Evolutionary conservation across 2,113 vertebrate genomes (phyloP).

Genomic region (Malaclemys terrapin): DNA sequence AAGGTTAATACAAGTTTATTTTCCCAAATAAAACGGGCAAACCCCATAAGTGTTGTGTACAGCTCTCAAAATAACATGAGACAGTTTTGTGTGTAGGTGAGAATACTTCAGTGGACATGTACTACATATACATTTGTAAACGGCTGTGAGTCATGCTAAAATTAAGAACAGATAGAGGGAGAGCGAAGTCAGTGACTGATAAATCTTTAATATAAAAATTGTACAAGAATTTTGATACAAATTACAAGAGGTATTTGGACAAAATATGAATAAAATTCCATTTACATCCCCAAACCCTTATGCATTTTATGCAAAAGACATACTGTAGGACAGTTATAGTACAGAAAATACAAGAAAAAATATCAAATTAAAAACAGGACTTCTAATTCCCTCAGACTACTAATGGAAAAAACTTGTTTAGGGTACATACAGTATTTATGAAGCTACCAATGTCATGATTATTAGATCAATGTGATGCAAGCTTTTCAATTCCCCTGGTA

Average conservation of each 20-base stretch:
- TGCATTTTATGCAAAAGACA: slow-evolving; percentile 97
- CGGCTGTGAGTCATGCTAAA: background rate
- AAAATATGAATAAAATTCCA: slow-evolving; percentile 99
- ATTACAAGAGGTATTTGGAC: slow-evolving; percentile 99
- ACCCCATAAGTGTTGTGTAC: background rate
- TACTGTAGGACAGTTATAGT: slow-evolving; percentile 91
- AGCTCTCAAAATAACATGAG: background rate
- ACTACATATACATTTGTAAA: background rate
- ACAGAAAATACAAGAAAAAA: slow-evolving; percentile 90
- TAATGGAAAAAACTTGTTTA: slow-evolving; percentile 85
- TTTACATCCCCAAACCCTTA: slow-evolving; percentile 99
- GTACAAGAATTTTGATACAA: slow-evolving; percentile 99
- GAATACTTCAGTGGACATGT: background rate
- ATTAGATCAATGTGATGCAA: slow-evolving; percentile 80
- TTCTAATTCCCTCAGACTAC: slow-evolving; percentile 84
- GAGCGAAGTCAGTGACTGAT: slow-evolving; percentile 91
- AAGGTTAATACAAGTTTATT: background rate
- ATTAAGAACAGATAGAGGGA: slow-evolving; percentile 47
- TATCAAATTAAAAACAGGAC: slow-evolving; percentile 74
- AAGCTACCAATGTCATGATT: slow-evolving; percentile 85
- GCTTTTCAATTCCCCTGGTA: slow-evolving; percentile 75
- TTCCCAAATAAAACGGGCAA: background rate
- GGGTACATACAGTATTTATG: slow-evolving; percentile 89
- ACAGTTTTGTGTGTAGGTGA: background rate
- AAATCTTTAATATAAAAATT: slow-evolving; percentile 99